A percentile compares a stretch with the other conserved stretches of the same genome.
These are phyloP conservation scores for Chunga burmeisteri DNA, from an alignment of 2,113 vertebrate species.

Conservation along the genomic window DNA sequence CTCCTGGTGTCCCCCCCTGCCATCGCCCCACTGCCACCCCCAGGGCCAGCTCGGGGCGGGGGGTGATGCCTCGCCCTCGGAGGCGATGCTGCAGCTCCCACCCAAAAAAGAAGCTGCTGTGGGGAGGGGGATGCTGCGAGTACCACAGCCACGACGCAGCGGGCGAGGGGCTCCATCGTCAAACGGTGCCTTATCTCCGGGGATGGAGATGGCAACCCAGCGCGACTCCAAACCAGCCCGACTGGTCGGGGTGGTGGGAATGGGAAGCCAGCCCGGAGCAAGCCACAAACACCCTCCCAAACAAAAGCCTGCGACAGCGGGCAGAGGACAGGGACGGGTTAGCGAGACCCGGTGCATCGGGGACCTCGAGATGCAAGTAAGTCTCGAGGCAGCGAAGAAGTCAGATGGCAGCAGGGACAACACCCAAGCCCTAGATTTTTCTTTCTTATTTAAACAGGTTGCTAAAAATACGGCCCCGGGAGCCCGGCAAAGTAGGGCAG, in stretches of 20 bases:
- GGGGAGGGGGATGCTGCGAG: neutral
- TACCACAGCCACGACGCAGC: accelerated
- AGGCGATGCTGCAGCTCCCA: neutral
- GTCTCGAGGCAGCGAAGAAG: neutral
- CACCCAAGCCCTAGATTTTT: neutral
- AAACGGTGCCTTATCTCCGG: neutral
- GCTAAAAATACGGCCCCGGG: neutral
- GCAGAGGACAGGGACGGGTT: neutral
- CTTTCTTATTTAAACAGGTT: neutral
- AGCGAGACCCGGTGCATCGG: accelerated
- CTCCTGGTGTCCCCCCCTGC: neutral
- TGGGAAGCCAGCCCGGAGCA: neutral
- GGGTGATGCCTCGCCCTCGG: no score
- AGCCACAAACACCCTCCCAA: neutral
- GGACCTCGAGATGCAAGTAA: neutral
- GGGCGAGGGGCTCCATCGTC: neutral
- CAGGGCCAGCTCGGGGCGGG: no score
- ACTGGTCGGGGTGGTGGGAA: neutral
- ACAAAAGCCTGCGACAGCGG: neutral
- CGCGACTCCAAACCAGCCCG: neutral
- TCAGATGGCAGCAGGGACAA: neutral
- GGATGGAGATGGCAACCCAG: neutral
- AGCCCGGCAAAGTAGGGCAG: neutral
- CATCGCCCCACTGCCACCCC: no score
- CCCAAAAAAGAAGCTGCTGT: accelerated